phyloP scores from a whole-genome alignment of 2,113 vertebrate genomes.

The Trogon melanurus region DNA sequence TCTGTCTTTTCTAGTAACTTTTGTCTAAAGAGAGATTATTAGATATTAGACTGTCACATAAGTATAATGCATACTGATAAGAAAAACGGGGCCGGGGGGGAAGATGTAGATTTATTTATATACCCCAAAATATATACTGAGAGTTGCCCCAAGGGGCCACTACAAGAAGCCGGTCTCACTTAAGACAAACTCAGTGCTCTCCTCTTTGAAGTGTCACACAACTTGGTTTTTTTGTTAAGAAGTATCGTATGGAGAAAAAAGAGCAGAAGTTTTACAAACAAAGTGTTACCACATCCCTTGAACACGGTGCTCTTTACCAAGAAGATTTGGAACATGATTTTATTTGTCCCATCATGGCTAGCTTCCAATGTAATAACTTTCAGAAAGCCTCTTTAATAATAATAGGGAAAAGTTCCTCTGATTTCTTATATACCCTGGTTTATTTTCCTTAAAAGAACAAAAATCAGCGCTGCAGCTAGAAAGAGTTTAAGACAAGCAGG shows the following conservation, averaged over 20 bases:
- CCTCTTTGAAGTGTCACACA: not conserved
- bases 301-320: not conserved
- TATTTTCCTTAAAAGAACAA: not conserved
- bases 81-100: too few relatives aligned
- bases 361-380: not conserved
- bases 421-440: not conserved
- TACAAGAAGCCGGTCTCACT: not conserved
- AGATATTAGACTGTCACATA: not conserved
- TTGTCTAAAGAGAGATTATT: not conserved
- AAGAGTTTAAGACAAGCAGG: accelerated
- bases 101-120: not conserved
- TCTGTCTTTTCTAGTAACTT: not conserved
- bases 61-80: not conserved
- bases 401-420: not conserved
- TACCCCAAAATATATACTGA: not conserved
- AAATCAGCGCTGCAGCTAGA: not conserved
- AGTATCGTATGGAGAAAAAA: not conserved
- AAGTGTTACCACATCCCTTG: not conserved
- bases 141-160: not conserved
- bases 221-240: not conserved
- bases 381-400: not conserved
- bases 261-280: not conserved
- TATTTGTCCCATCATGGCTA: not conserved
- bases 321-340: not conserved
- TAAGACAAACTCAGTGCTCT: not conserved